Evolutionary conservation across 2,888 invertebrate species (phyloP), one percentile per base, ranked within the genome.

Genomic region (Hydrotaea cyrtoneurina): DNA sequence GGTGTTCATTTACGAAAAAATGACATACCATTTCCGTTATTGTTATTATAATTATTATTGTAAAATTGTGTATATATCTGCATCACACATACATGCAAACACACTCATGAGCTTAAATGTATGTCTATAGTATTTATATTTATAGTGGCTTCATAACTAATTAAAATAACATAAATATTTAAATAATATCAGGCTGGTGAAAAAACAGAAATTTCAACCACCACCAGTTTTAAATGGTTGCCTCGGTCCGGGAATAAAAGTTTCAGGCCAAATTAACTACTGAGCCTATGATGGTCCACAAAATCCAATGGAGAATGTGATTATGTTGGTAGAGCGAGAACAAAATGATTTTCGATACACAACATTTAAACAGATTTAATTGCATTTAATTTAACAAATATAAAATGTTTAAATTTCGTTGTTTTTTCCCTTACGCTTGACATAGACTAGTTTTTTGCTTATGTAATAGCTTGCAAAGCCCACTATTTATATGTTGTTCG

Each of bases 161-260:
- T 84, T 80, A 84, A 81, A 84, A 84, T 78, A 84, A 84, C 64
- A 84, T 78, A 80, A 84, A 84, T 84, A 84, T 84, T 80, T 73
- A 75, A 80, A 80, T 78, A 78, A 57, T 78, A 39, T 43, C 39
- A 11, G 46, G 3, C n/a, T 19, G n/a, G 19, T 1, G 19, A 23
- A 59, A 74, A 57, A 50, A 46, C 57, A 50, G 5, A 23, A 17
- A n/a, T n/a, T n/a, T n/a, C 26, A 26, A 39, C 7, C n/a, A 62
- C 46, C 13, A 26, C 17, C 76, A 50, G 66, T 21, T 36, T 80
- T 69, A 64, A 17, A 71, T 15, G 7, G 55, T 74, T 74, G 39
- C 19, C 31, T 55, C 15, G 19, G 26, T 13, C 19, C 2, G n/a
- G 0, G 21, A 21, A 64, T n/a, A 71, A 2, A 80, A 62, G 36